Evolutionary conservation across 2,888 invertebrate species (phyloP).

Genomic region (Drosophila incognita): DNA sequence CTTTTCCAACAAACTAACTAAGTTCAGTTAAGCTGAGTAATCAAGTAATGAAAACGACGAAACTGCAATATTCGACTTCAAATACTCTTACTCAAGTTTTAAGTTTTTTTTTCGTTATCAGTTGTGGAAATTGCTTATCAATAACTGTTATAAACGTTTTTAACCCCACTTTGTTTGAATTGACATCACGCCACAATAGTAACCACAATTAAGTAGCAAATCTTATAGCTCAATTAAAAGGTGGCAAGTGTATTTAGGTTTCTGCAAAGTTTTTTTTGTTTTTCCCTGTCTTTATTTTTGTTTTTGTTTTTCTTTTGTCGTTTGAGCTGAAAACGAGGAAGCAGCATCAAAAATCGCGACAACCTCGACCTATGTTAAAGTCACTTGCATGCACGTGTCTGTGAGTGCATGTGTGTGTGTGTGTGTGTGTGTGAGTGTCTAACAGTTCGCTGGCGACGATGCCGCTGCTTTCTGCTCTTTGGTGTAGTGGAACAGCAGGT

Average conservation of each 20-base stretch:
- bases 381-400: slow-evolving; percentile 8
- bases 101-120: not conserved
- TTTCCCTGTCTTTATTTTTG: not conserved
- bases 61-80: not conserved
- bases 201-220: not conserved
- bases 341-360: slow-evolving; percentile 52
- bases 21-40: not conserved
- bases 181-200: not conserved
- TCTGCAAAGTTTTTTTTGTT: not conserved
- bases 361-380: slow-evolving; percentile 61
- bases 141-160: not conserved
- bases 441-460: not conserved
- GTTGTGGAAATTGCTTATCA: not conserved
- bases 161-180: not conserved
- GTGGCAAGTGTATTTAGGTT: not conserved
- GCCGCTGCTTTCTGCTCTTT: slow-evolving; percentile 26
- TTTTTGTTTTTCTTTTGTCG: slow-evolving; percentile 1
- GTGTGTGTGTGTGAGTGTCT: slow-evolving; percentile 21
- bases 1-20: not conserved
- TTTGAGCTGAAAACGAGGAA: slow-evolving; percentile 47
- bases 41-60: not conserved
- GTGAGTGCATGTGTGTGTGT: slow-evolving; percentile 3
- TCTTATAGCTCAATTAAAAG: not conserved
- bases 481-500: slow-evolving; percentile 67
- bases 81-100: not conserved